Evolutionary conservation across 2,113 vertebrate species (phyloP), one percentile per base, ranked within the genome.

Genomic region (Ctenomys sociabilis): DNA sequence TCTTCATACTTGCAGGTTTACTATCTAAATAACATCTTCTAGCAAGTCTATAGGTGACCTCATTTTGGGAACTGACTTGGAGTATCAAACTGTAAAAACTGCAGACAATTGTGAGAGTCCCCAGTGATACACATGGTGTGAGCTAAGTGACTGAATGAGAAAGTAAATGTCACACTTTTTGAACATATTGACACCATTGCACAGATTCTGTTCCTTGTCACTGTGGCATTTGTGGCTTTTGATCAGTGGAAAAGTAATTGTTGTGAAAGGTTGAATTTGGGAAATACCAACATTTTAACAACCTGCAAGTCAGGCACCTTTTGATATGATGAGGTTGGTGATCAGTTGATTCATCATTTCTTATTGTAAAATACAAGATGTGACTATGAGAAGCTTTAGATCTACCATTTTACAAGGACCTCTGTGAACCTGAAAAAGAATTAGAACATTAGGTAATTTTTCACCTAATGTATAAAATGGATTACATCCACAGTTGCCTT

Each of bases 11-110:
- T 90, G 13, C 17, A 91, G 45, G 30, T 88, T 95, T 96, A 40
- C 83, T 95, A 81, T 95, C 88, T 97, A 93, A 97, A 95, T 95
- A 94, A 93, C 70, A 92, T 95, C 72, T 92, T 94, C 92, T 95
- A 84, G 68, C 59, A 96, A 28, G 93, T 95, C 85, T 95, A 66
- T 28, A 96, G 85, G 88, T 95, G 82, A 96, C 91, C 66, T 95
- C 66, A 94, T 94, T 96, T 86, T 94, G 88, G 93, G 73, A 96
- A 93, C 32, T 70, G 28, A 88, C 88, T 91, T 88, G 54, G 72
- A 49, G 85, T 96, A 89, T 54, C 86, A 93, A 95, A 82, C 91
- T 75, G 21, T 32, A 90, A 90, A 92, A 92, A 95, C 91, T 94
- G 88, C 52, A 92, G 90, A 92, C 43, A 94, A 70, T 61, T 88